These are phyloP conservation scores for Lycopodina hypogea DNA, from an alignment of 37 sponge, comb jelly and placozoan species.

Conservation along the genomic window DNA sequence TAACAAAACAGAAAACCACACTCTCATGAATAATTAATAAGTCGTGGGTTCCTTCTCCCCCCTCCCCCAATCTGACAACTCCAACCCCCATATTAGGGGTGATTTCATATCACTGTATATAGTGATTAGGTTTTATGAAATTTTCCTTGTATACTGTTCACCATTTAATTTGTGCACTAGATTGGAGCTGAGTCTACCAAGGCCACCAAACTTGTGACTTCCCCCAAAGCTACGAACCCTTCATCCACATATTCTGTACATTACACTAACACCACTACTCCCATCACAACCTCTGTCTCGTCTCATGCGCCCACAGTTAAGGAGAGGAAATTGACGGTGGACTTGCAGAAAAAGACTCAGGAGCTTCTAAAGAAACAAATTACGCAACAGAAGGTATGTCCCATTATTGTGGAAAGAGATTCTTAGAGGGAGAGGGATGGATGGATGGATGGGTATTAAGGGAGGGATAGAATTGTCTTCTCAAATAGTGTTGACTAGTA, in stretches of 20 bases:
- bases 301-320: neutral
- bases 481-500: neutral
- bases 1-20: no score
- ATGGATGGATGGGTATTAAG: neutral
- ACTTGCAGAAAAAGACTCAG: slow-evolving; percentile 67
- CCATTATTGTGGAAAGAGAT: neutral
- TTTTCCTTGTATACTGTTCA: no score
- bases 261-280: neutral
- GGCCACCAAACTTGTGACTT: neutral
- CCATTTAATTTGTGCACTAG: no score
- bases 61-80: no score
- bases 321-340: slow-evolving; percentile 16
- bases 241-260: neutral
- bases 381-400: slow-evolving; percentile 72
- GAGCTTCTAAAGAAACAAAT: slow-evolving; percentile 67
- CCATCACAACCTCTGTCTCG: neutral
- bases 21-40: no score
- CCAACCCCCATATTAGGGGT: no score
- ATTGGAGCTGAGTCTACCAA: no score
- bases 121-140: no score
- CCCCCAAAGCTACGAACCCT: no score
- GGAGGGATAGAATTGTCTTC: no score
- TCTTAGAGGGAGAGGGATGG: neutral
- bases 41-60: no score
- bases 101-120: no score